phyloP scores from a whole-genome alignment of 2,113 vertebrate species.

The Diadophis punctatus region DNA sequence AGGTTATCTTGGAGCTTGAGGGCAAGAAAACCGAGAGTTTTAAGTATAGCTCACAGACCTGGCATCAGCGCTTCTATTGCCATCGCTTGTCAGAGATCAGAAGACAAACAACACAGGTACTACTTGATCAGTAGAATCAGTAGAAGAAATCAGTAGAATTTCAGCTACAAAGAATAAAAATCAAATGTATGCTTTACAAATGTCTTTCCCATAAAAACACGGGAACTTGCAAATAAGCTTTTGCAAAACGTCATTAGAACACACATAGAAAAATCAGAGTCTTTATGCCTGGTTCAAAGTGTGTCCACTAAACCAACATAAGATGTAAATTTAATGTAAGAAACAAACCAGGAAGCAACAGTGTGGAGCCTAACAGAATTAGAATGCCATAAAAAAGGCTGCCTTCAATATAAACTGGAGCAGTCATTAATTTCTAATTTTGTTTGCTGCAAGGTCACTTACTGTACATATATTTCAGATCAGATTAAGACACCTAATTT shows the following conservation, averaged over 20 bases:
- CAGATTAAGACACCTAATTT: background rate
- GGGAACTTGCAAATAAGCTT: slow-evolving; percentile 25
- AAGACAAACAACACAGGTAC: slow-evolving; percentile 29
- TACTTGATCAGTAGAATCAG: too few relatives aligned
- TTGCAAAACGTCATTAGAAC: background rate
- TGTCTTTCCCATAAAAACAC: slow-evolving; percentile 30
- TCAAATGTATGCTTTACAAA: background rate
- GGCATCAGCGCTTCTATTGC: slow-evolving; percentile 40
- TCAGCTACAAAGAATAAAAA: slow-evolving; percentile 9
- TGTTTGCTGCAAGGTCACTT: background rate
- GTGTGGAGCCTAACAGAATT: background rate
- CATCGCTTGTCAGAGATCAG: slow-evolving; percentile 55
- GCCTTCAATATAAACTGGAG: background rate
- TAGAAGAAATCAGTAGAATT: background rate
- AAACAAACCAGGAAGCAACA: background rate
- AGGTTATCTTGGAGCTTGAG: slow-evolving; percentile 53
- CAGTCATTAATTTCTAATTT: background rate
- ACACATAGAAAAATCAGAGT: background rate
- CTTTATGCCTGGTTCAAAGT: background rate
- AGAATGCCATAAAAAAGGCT: background rate
- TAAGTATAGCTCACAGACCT: slow-evolving; percentile 55
- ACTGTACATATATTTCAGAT: background rate
- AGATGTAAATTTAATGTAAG: background rate
- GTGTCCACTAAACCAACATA: background rate
- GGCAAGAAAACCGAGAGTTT: slow-evolving; percentile 51